Percentiles rank a stretch among this genome's conserved stretches.
These are phyloP conservation scores for Drosophila ezoana DNA, from an alignment of 2,888 invertebrate species.

Conservation along the genomic window DNA sequence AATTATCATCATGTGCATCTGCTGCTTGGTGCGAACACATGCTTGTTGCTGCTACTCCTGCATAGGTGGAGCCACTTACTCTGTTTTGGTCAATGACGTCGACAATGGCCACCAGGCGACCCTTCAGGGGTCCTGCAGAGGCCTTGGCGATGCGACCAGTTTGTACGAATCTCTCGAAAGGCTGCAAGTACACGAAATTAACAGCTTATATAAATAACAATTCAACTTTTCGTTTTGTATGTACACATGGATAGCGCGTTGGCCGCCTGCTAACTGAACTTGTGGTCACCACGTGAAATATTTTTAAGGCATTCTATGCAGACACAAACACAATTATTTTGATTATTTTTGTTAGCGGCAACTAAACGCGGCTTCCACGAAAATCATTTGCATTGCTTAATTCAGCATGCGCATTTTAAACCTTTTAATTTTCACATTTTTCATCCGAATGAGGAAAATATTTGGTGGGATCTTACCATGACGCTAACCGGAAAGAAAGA, in stretches of 20 bases:
- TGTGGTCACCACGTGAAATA: conserved; percentile 58
- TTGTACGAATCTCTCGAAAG: conserved; percentile 97
- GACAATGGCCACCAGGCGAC: conserved; percentile 97
- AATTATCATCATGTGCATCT: conserved; percentile 85
- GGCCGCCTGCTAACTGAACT: conserved; percentile 13
- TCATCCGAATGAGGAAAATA: conserved; percentile 54
- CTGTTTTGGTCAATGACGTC: conserved; percentile 99
- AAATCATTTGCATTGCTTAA: conserved; percentile 38
- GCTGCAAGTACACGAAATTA: conserved; percentile 85
- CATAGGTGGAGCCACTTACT: conserved; percentile 85
- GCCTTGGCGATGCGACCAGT: conserved; percentile 98
- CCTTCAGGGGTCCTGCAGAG: conserved; percentile 94
- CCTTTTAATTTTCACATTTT: conserved; percentile 71
- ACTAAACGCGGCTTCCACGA: conserved; percentile 3
- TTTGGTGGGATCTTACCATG: conserved; percentile 82
- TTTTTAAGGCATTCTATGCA: conserved; percentile 22
- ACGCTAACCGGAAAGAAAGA: conserved; percentile 85
- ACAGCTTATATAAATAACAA: conserved; percentile 20
- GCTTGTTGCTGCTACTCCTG: conserved; percentile 5
- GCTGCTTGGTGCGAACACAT: conserved; percentile 13
- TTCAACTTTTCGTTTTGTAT: conserved; percentile 9
- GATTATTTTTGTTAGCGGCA: conserved; percentile 8
- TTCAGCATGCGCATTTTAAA: conserved; percentile 48
- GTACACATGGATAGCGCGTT: conserved; percentile 25
- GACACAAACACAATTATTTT: conserved; percentile 4